Evolutionary conservation across 1,140 invertebrate species (phyloP), one percentile per base, ranked within the genome.

Genomic region (Maconellicoccus hirsutus): DNA sequence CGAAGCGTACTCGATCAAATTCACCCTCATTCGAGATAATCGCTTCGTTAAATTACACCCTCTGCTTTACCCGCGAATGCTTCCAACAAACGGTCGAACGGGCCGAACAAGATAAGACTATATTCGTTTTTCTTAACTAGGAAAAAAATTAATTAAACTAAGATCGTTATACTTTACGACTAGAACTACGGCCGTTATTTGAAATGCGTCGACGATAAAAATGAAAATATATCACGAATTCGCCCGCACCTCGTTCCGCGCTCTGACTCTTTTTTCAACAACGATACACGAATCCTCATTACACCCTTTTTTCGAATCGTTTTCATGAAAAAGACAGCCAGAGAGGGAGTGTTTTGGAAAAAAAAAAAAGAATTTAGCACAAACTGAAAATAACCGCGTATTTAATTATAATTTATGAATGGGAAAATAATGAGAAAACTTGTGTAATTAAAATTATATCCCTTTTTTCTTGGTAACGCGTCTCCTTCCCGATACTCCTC

Each of bases 331-430:
- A 52, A 14, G 12, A 33, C 12, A 33, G 29, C 29, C 3, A 12
- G 29, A 33, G 29, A 6, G 29, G 29, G 12, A 52, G 12, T 3
- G 42, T 16, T 52, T 4, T 52, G 29, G 29, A 33, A 33, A 33
- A 33, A 33, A 33, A 33, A 33, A 33, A 33, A 33, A 52, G 42
- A 52, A 16, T 52, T 52, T 52, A 52, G n/a, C 42, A 52, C 12
- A 52, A 52, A 52, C 42, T 52, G 42, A 52, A 52, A 52, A 52
- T 52, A 52, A 52, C 42, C 42, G 42, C 42, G 42, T 52, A 52
- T 52, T 52, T 52, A 52, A 52, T 52, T 52, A 52, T 52, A 52
- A 52, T 52, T 52, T 52, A 52, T 52, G 42, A 52, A 52, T 52
- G 42, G 42, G 42, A 52, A 52, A 52, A 52, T 52, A 52, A 52